phyloP scores from a whole-genome alignment of 2,113 vertebrate species.

The Mirounga angustirostris region DNA sequence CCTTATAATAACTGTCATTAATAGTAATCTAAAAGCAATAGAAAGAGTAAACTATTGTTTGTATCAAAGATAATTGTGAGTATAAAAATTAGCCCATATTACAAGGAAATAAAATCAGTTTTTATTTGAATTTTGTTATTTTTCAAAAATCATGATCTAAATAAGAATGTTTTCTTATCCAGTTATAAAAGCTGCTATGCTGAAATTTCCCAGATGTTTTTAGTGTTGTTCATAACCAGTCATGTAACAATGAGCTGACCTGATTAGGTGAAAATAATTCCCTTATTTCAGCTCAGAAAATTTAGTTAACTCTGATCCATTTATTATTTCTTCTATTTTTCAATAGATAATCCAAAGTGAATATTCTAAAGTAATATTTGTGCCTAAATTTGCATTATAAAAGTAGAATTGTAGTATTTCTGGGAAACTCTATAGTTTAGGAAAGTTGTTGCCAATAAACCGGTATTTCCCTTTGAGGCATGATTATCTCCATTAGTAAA shows the following conservation, averaged over 20 bases:
- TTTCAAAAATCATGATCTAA: neutral
- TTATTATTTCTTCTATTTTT: neutral
- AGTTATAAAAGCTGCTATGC: neutral
- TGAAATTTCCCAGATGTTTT: neutral
- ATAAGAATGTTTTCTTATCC: neutral
- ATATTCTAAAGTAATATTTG: neutral
- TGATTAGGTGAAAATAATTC: neutral
- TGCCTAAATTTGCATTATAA: neutral
- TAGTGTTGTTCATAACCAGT: neutral
- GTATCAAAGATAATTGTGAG: neutral
- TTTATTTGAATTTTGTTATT: slow-evolving; percentile 26
- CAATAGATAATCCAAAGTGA: neutral
- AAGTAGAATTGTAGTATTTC: neutral
- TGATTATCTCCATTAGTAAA: neutral
- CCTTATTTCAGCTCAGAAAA: slow-evolving; percentile 3
- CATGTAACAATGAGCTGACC: neutral
- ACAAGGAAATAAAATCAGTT: neutral
- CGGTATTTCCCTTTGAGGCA: neutral
- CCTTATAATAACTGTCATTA: neutral
- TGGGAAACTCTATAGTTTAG: neutral
- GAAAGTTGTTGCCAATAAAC: neutral
- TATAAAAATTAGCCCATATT: neutral
- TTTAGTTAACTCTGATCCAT: neutral
- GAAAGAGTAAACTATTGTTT: neutral
- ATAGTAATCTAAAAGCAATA: neutral